phyloP scores from a whole-genome alignment of 2,113 vertebrate species.

The Lichenostomus cassidix region DNA sequence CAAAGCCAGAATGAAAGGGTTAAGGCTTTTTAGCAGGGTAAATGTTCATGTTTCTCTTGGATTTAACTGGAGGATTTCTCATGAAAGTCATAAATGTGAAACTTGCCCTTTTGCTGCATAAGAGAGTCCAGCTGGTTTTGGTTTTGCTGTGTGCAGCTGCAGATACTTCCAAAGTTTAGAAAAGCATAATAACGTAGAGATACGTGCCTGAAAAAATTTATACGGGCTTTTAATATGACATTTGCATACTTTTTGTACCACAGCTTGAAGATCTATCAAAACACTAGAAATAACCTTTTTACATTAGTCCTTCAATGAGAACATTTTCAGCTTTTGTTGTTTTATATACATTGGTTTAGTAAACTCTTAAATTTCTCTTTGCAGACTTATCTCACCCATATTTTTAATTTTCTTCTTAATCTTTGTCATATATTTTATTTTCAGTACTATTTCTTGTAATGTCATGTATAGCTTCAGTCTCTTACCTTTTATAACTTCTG shows the following conservation, averaged over 20 bases:
- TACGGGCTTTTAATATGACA: not conserved
- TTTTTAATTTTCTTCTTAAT: not conserved
- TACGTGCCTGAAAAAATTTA: not conserved
- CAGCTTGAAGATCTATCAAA: not conserved
- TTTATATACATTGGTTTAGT: not conserved
- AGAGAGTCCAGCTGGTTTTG: not conserved
- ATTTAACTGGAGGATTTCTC: not conserved
- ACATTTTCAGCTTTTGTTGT: not conserved
- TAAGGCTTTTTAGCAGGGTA: not conserved
- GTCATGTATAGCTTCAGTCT: not conserved
- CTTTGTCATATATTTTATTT: not conserved
- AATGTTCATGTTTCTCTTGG: not conserved
- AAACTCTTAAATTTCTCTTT: not conserved
- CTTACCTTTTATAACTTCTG: not conserved
- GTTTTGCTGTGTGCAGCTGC: constrained; percentile 11
- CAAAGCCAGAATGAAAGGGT: not conserved
- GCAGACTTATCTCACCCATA: not conserved
- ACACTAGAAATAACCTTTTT: not conserved
- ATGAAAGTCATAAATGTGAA: not conserved
- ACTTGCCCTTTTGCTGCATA: not conserved
- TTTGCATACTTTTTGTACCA: not conserved
- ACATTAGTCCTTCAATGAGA: not conserved
- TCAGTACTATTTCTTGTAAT: not conserved
- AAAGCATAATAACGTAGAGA: not conserved
- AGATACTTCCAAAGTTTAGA: not conserved